phyloP scores from a whole-genome alignment of 2,113 vertebrate genomes.

The Tragulus kanchil region DNA sequence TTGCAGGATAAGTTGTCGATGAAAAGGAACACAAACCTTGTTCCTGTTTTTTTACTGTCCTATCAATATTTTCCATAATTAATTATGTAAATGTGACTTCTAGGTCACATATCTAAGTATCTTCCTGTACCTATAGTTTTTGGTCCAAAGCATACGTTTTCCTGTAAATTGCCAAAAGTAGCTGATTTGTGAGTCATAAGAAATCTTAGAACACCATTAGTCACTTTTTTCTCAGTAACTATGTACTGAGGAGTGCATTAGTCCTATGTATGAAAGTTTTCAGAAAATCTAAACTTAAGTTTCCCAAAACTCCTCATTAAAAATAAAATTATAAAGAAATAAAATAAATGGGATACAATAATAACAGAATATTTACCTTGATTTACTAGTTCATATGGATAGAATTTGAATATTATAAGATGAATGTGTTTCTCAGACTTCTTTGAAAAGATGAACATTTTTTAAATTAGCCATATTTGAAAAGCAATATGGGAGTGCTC shows the following conservation, averaged over 20 bases:
- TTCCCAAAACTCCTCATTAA: neutral
- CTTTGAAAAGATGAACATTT: neutral
- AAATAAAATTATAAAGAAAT: neutral
- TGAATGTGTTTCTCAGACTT: neutral
- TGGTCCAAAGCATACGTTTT: neutral
- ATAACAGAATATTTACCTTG: neutral
- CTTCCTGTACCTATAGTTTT: neutral
- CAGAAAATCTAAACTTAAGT: neutral
- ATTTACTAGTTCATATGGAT: conserved; percentile 1
- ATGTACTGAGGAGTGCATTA: neutral
- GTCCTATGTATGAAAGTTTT: neutral
- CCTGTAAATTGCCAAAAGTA: neutral
- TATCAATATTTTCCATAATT: neutral
- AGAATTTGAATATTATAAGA: neutral
- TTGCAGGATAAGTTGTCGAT: neutral
- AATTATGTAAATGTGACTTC: neutral
- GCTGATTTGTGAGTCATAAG: neutral
- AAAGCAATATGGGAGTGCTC: neutral
- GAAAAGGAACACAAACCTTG: neutral
- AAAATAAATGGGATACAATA: neutral
- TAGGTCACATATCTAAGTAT: neutral
- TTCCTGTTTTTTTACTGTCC: neutral
- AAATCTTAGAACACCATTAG: neutral
- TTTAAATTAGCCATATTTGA: neutral
- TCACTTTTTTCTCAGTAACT: neutral